Evolutionary conservation across 2,888 invertebrate species (phyloP).

Genomic region (Digitonthophagus gazella): DNA sequence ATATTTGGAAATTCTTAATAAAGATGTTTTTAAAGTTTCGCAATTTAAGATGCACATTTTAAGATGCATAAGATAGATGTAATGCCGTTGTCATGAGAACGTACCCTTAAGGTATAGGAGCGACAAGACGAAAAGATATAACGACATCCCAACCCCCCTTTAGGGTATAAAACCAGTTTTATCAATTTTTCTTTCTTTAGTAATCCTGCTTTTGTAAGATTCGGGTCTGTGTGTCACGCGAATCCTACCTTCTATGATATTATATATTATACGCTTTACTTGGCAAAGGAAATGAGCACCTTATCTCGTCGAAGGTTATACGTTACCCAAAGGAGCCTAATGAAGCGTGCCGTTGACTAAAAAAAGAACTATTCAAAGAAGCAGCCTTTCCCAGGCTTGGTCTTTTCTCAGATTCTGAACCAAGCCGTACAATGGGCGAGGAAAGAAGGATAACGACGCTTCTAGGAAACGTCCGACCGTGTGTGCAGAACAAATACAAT

Average conservation of each 20-base stretch:
- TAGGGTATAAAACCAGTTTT: no score
- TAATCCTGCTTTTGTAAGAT: neutral
- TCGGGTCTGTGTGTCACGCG: neutral
- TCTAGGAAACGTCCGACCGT: neutral
- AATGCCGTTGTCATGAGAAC: no score
- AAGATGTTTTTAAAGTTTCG: no score
- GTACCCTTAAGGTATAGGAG: no score
- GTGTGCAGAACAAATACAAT: neutral
- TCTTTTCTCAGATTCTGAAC: neutral
- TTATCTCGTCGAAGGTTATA: neutral
- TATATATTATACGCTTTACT: neutral
- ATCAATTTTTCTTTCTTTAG: no score
- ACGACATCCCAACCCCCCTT: no score
- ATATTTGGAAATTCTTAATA: no score
- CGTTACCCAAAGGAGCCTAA: neutral
- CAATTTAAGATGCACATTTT: no score
- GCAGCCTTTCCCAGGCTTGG: neutral
- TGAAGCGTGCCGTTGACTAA: neutral
- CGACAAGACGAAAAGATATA: no score
- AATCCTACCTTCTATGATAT: neutral
- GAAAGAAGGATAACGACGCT: neutral
- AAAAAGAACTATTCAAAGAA: neutral
- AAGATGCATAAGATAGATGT: no score
- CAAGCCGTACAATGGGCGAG: neutral
- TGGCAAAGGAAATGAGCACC: neutral